phyloP scores from a whole-genome alignment of 1,140 invertebrate genomes.

The Dendroctonus ponderosae region DNA sequence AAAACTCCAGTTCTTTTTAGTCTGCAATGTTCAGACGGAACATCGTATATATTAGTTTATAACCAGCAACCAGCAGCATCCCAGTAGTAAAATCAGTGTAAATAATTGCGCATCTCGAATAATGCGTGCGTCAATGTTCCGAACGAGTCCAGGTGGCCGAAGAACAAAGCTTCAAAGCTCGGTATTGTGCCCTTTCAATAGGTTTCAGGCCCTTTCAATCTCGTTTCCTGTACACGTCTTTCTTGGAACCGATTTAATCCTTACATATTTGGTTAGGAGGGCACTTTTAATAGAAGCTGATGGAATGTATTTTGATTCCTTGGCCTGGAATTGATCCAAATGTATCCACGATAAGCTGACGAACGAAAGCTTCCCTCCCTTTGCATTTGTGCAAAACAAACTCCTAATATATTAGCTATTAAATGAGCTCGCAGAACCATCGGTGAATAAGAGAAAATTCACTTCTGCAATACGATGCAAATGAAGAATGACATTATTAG shows the following conservation, averaged over 20 bases:
- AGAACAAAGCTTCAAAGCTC: conserved; percentile 29
- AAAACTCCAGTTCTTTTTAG: no score
- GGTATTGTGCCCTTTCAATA: conserved; percentile 29
- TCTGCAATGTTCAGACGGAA: no score
- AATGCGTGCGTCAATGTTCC: conserved; percentile 22
- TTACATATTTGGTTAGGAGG: conserved; percentile 26
- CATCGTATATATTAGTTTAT: no score
- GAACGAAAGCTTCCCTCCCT: no score
- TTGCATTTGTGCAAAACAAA: no score
- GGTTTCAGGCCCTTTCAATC: conserved; percentile 21
- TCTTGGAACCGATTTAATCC: conserved; percentile 32
- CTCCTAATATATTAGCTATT: no score
- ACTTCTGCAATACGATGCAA: no score
- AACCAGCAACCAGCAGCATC: not conserved
- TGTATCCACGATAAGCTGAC: no score
- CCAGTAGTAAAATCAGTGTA: conserved; percentile 32
- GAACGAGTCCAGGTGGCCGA: conserved; percentile 27
- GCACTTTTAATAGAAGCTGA: conserved; percentile 5
- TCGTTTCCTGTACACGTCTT: conserved; percentile 28
- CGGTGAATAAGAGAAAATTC: no score
- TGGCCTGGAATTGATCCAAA: not conserved
- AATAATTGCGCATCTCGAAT: conserved; percentile 36
- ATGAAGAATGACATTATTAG: no score
- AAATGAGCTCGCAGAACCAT: no score
- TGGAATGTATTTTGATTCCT: not conserved